Evolutionary conservation across 2,113 vertebrate species (phyloP), one percentile per base, ranked within the genome.

Genomic region (Etia nguti): DNA sequence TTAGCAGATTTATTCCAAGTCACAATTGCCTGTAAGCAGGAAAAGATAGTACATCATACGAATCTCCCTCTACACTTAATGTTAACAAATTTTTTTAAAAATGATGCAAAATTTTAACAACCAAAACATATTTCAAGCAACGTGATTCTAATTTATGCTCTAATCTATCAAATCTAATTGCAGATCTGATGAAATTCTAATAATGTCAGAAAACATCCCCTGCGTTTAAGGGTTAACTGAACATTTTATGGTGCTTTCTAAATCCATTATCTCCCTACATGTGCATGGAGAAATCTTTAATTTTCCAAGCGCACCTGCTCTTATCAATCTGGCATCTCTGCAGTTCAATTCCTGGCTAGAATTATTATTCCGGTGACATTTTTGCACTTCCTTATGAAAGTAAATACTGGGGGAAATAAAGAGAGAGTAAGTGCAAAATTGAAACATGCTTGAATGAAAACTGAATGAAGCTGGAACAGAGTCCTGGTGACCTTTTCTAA

Each of bases 401-500:
- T 92, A 93, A 93, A 92, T 89, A 91, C 12, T 68, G 88, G 89
- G 60, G 77, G 57, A 86, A 88, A 91, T 54, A 10, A 65, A 88
- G 65, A 82, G 81, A 70, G 56, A 70, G 20, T 79, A 86, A 86
- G 81, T 84, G 86, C 52, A 91, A 79, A 89, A 89, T 83, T 89
- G 84, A 90, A 82, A 88, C 82, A 77, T 62, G 85, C 80, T 83
- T 79, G 68, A 92, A 89, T 88, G 54, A 79, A 90, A 92, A 88
- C 75, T 70, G 85, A 89, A 90, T 82, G 86, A 92, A 89, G 62
- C 89, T 52, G 85, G 12, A 89, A 81, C 75, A 18, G 16, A 52
- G 83, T 84, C 85, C 83, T 10, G 54, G 43, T 95, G 95, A 95
- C 94, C 95, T 96, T 96, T 93, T 92, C 87, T 95, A 95, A 96